Conservation (phyloP, 2,888 invertebrate genomes). For the Trachelus stipa region DNA sequence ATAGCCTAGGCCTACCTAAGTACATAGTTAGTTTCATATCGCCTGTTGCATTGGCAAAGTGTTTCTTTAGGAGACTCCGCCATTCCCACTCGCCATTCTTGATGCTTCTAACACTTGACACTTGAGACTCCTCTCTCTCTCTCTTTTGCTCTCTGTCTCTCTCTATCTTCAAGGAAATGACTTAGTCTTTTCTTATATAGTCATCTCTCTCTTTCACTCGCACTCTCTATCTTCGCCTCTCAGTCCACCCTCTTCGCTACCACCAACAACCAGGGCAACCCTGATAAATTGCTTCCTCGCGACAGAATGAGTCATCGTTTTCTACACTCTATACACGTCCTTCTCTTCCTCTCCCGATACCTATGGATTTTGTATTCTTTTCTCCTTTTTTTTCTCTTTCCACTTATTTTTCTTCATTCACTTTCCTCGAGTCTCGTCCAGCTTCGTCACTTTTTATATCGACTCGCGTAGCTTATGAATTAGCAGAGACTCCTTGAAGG, state of each 20-base stretch:
- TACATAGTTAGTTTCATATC: slow-evolving; percentile 61
- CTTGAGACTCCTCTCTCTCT: not conserved
- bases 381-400: slow-evolving; percentile 5
- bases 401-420: slow-evolving; percentile 1
- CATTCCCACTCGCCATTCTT: slow-evolving; percentile 1
- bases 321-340: slow-evolving; percentile 21
- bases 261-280: slow-evolving; percentile 27
- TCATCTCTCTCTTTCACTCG: slow-evolving; percentile 15
- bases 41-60: slow-evolving; percentile 63
- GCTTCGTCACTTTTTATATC: not conserved
- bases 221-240: not conserved
- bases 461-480: not conserved
- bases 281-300: slow-evolving; percentile 52
- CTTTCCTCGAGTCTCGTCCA: not conserved
- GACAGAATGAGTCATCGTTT: slow-evolving; percentile 49
- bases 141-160: not conserved
- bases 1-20: slow-evolving; percentile 60
- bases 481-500: not conserved
- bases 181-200: not conserved
- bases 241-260: not conserved
- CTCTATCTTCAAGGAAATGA: not conserved
- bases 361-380: not conserved
- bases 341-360: slow-evolving; percentile 8
- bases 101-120: not conserved
- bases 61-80: slow-evolving; percentile 46